Conservation (phyloP, 2,797 vertebrate species). For the Hirundo rustica region DNA sequence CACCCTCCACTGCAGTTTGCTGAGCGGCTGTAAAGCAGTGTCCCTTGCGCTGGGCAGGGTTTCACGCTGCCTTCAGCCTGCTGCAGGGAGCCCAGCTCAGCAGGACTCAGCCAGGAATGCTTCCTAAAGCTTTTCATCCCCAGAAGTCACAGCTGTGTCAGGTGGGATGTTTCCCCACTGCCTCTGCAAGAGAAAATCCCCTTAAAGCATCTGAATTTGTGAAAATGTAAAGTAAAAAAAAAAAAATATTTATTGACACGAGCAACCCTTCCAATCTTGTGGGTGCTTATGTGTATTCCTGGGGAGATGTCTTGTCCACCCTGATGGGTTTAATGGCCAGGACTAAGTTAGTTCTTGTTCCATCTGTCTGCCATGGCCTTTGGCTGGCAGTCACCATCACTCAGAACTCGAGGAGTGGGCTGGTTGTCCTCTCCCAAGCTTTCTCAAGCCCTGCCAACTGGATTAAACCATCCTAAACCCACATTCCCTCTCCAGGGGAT, state of each 20-base stretch:
- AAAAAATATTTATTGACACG: neutral
- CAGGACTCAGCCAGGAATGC: neutral
- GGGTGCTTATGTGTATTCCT: fast-evolving
- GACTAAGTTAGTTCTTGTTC: neutral
- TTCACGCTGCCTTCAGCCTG: neutral
- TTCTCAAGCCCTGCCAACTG: neutral
- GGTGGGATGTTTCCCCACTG: neutral
- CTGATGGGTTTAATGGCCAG: neutral
- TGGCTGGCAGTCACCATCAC: neutral
- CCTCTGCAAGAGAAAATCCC: neutral
- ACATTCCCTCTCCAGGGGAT: neutral
- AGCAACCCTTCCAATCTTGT: fast-evolving
- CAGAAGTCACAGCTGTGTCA: neutral
- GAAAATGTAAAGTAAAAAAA: neutral
- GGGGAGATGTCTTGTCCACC: neutral
- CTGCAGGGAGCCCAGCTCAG: neutral
- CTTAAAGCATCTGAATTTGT: fast-evolving
- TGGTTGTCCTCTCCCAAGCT: neutral
- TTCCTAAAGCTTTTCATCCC: neutral
- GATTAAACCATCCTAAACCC: neutral
- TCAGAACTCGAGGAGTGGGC: fast-evolving
- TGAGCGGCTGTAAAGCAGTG: neutral
- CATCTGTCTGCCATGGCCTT: neutral
- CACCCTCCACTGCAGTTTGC: neutral
- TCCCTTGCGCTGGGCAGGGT: neutral